Conservation (phyloP, 2,888 invertebrate species). For the Ecdyonurus torrentis region DNA sequence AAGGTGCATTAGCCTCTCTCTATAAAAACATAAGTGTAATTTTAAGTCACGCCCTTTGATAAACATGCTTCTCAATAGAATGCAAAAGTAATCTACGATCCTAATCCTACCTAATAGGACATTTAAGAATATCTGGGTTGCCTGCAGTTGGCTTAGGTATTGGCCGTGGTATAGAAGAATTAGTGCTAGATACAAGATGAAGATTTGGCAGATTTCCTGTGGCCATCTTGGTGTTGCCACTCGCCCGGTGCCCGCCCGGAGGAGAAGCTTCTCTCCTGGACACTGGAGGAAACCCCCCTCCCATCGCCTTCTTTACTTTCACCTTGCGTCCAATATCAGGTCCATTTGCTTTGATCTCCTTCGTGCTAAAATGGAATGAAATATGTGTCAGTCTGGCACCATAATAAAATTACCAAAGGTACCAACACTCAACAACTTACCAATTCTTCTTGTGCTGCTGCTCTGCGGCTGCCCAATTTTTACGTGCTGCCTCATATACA, state of each 20-base stretch:
- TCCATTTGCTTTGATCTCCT: conserved; percentile 84
- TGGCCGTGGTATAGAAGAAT: background rate
- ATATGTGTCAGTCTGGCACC: no score
- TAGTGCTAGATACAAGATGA: conserved; percentile 16
- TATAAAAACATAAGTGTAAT: conserved; percentile 42
- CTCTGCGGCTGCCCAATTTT: conserved; percentile 81
- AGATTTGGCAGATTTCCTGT: conserved; percentile 16
- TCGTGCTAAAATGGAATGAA: conserved; percentile 71
- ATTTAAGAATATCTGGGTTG: conserved; percentile 45
- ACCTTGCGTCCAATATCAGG: conserved; percentile 78
- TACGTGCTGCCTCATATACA: conserved; percentile 82
- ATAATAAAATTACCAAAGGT: no score
- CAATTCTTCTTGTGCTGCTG: conserved; percentile 88
- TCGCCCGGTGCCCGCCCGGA: conserved; percentile 21
- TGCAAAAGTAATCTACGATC: no score
- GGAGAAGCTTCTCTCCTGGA: conserved; percentile 17
- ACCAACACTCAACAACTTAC: no score
- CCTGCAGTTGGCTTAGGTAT: conserved; percentile 13
- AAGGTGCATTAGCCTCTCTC: conserved; percentile 87
- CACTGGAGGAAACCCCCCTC: conserved; percentile 11
- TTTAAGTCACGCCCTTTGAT: no score
- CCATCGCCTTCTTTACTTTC: conserved; percentile 44
- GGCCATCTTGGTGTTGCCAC: conserved; percentile 18
- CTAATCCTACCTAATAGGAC: conserved; percentile 58
- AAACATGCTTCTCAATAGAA: no score